A percentile compares a stretch with the other conserved stretches of the same genome.
Conservation (phyloP, 2,113 vertebrate genomes). For the Hippocampus zosterae region DNA sequence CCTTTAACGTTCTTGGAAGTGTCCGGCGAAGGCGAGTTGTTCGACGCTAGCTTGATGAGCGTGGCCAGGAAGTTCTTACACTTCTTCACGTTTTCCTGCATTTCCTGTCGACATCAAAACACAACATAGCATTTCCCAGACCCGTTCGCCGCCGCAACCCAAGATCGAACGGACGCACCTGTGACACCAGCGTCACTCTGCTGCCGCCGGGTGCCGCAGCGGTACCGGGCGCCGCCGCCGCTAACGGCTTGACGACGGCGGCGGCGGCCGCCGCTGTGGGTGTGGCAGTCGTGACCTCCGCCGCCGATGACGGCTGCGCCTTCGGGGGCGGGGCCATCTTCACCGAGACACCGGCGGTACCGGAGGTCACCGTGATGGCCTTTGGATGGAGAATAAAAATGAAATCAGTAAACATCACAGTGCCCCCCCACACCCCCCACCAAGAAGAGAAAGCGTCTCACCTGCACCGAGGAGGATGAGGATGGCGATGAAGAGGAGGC, state of each 20-base stretch:
- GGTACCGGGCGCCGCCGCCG: conserved; percentile 10
- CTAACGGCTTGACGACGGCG: conserved; percentile 38
- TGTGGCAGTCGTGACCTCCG: no score
- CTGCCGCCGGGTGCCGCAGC: conserved; percentile 14
- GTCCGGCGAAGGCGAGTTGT: conserved; percentile 81
- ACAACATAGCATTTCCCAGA: neutral
- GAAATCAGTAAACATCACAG: neutral
- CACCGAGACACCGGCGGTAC: conserved; percentile 52
- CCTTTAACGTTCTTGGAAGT: conserved; percentile 84
- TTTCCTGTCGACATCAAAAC: conserved; percentile 66
- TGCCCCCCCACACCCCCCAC: no score
- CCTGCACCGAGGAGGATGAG: conserved; percentile 43
- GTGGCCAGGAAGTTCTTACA: conserved; percentile 86
- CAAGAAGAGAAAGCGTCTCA: conserved; percentile 10
- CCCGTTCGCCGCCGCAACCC: no score
- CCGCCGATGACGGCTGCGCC: conserved; percentile 47
- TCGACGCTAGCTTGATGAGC: conserved; percentile 84
- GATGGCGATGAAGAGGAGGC: neutral
- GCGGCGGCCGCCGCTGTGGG: conserved; percentile 6
- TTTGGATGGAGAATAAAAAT: conserved; percentile 29
- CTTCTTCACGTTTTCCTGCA: conserved; percentile 89
- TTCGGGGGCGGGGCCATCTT: conserved; percentile 66
- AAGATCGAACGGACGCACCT: conserved; percentile 51
- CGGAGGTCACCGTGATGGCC: conserved; percentile 59
- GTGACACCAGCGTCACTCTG: conserved; percentile 71